Base-by-base conservation (phyloP, 2,888 invertebrate genomes). In the Tipula lateralis region DNA sequence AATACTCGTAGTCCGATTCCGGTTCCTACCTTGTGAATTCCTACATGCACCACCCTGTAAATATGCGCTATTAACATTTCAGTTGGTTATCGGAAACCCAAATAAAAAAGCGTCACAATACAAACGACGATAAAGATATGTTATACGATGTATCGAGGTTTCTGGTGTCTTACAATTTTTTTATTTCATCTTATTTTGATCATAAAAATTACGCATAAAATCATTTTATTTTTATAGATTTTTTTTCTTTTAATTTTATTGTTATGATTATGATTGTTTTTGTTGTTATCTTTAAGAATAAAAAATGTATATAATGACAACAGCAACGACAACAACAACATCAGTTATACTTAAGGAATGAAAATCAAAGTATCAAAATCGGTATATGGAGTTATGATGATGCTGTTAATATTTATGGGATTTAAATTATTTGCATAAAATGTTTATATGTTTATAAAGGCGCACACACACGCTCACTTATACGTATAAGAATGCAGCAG, bases 131-230 rank as follows among this genome's bases (percentile, higher is more conserved):
- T 66, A 66, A 66, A 24, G 24, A 24, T 1, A 66, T 24, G 66
- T 24, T 24, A 66, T 36, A n/a, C 9, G 44, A 44, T 44, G 44
- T 44, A 16, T 50, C 19, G 9, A 66, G 66, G 66, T 66, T 66
- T 66, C 66, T 66, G 24, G 66, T 66, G 66, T 66, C 12, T 66
- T 66, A 44, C 39, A 44, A 6, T 44, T 19, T 44, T 66, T 3
- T 44, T 44, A 36, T 50, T 66, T 66, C 24, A 66, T 66, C 66
- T 66, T 66, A 66, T 66, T 66, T 66, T 66, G 66, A 66, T 66
- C 66, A 66, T 66, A 66, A 66, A 66, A 66, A 66, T 66, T 66
- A 66, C 66, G 24, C 66, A 66, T 66, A 66, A 66, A 66, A 66
- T 66, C 66, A 66, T 66, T 66, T 66, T 66, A 66, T 66, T 66